These are phyloP conservation scores for Anticlea derivata DNA, from an alignment of 2,888 invertebrate species.

Conservation along the genomic window DNA sequence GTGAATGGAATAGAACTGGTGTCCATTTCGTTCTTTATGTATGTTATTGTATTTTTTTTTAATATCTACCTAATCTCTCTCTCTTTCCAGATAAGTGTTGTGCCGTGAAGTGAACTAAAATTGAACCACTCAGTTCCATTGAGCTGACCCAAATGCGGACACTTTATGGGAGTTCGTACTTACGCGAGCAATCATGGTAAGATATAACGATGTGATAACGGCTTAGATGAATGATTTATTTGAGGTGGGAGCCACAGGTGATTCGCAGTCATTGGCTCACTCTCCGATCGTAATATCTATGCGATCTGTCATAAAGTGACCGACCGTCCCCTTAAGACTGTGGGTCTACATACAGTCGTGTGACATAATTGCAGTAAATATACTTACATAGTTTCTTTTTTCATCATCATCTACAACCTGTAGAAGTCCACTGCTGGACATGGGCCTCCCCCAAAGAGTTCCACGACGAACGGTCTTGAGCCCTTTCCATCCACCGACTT, in stretches of 20 bases:
- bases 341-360: too few relatives aligned
- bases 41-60: neutral
- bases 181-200: conserved; percentile 67
- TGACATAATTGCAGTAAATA: too few relatives aligned
- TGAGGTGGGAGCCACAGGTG: conserved; percentile 15
- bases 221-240: conserved; percentile 28
- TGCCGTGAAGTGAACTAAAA: conserved; percentile 33
- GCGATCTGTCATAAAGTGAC: too few relatives aligned
- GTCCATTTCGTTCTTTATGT: neutral
- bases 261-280: neutral
- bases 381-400: too few relatives aligned
- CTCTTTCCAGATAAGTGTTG: conserved; percentile 38
- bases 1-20: too few relatives aligned
- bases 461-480: too few relatives aligned
- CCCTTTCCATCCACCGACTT: too few relatives aligned
- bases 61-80: conserved; percentile 14
- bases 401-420: too few relatives aligned
- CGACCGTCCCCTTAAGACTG: too few relatives aligned
- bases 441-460: too few relatives aligned
- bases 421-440: too few relatives aligned
- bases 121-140: conserved; percentile 32
- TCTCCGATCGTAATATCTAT: neutral
- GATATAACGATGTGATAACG: conserved; percentile 41
- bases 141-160: conserved; percentile 61
- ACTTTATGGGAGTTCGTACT: conserved; percentile 71